Conservation (phyloP, 2,797 vertebrate species). For the Rhynchotus rufescens region DNA sequence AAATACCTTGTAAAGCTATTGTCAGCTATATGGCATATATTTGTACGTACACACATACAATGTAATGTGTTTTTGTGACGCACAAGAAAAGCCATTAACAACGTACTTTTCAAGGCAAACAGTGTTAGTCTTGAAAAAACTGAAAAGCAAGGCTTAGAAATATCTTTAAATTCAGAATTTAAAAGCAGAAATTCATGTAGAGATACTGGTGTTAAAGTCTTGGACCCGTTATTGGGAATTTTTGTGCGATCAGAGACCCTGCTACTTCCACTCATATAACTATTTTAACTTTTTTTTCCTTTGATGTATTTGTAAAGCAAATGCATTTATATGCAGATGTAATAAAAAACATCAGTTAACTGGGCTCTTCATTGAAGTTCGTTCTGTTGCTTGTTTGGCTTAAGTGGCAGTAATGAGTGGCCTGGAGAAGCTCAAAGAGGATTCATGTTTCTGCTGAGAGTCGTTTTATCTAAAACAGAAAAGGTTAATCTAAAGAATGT, state of each 20-base stretch:
- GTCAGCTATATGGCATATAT: not conserved
- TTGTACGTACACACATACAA: not conserved
- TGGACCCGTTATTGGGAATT: not conserved
- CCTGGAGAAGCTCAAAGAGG: not conserved
- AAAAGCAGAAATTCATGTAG: not conserved
- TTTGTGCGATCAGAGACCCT: not conserved
- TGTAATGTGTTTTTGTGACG: not conserved
- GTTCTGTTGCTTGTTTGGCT: not conserved
- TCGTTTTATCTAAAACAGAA: not conserved
- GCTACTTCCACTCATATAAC: not conserved
- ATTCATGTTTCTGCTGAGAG: not conserved
- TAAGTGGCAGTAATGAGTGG: not conserved
- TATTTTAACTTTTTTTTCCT: not conserved
- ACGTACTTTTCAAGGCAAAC: not conserved
- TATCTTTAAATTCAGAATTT: not conserved
- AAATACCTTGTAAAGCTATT: not conserved
- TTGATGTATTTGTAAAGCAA: slow-evolving; percentile 29
- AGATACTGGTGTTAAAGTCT: not conserved
- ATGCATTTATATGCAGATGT: fast-evolving
- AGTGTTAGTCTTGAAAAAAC: not conserved
- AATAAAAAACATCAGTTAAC: not conserved
- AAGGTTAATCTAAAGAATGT: not conserved
- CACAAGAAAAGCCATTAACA: not conserved
- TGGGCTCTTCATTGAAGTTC: not conserved
- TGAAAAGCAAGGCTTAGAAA: not conserved